A percentile compares a stretch with the other conserved stretches of the same genome.
These are phyloP conservation scores for Acrobasis consociella DNA, from an alignment of 2,888 invertebrate genomes.

Conservation along the genomic window DNA sequence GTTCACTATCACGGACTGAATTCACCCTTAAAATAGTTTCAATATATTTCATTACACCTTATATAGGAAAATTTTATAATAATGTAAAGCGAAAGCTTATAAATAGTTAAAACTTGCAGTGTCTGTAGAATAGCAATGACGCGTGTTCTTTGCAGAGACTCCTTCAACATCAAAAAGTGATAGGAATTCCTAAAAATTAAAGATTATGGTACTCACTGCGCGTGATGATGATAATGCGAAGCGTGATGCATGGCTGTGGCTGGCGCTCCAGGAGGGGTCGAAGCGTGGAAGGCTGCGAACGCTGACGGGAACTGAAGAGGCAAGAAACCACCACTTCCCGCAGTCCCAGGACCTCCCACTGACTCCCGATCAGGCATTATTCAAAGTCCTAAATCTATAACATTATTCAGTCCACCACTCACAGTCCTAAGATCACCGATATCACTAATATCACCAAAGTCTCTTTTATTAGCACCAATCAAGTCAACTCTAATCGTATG, in stretches of 20 bases:
- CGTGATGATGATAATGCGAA: slow-evolving; percentile 78
- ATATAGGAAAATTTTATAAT: no score
- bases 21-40: no score
- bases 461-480: slow-evolving; percentile 38
- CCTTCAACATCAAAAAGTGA: no score
- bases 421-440: slow-evolving; percentile 12
- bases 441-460: slow-evolving; percentile 38
- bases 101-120: no score
- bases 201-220: slow-evolving; percentile 65
- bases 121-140: no score
- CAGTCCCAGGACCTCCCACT: slow-evolving; percentile 80
- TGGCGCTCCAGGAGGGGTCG: slow-evolving; percentile 82
- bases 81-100: no score
- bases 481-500: slow-evolving; percentile 70
- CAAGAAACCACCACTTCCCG: slow-evolving; percentile 82
- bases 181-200: background rate
- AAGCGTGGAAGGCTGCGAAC: slow-evolving; percentile 84
- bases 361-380: slow-evolving; percentile 82
- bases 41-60: no score
- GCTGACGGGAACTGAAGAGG: slow-evolving; percentile 82
- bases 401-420: slow-evolving; percentile 51
- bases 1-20: no score
- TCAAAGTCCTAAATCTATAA: slow-evolving; percentile 59
- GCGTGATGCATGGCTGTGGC: slow-evolving; percentile 83
- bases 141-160: no score